phyloP scores from a whole-genome alignment of 2,888 invertebrate species.

The Cepaea hortensis region DNA sequence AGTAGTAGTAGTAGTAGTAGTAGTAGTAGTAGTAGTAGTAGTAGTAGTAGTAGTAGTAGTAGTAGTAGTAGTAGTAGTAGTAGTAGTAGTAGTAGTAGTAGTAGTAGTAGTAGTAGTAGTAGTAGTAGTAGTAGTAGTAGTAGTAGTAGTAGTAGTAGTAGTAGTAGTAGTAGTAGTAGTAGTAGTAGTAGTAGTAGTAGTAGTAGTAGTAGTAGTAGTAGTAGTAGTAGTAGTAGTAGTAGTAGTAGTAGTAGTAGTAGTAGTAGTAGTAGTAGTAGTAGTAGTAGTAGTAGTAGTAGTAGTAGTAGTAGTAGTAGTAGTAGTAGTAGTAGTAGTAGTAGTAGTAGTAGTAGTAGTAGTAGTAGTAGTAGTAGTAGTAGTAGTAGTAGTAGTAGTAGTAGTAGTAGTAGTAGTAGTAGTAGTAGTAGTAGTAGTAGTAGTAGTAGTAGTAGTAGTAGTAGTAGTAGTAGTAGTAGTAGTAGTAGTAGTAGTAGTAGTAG shows the following conservation, averaged over 20 bases:
- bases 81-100: constrained; percentile 10
- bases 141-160: constrained; percentile 33
- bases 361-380: constrained; percentile 31
- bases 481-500: constrained; percentile 35
- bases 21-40: too few species aligned
- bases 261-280: too few species aligned
- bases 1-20: too few species aligned
- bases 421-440: constrained; percentile 37
- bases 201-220: constrained; percentile 35
- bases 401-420: constrained; percentile 33
- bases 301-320: too few species aligned
- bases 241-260: not conserved
- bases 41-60: too few species aligned
- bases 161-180: constrained; percentile 37
- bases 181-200: constrained; percentile 37
- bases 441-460: constrained; percentile 37
- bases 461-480: constrained; percentile 37
- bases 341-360: constrained; percentile 4
- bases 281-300: too few species aligned
- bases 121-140: constrained; percentile 37
- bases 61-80: too few species aligned
- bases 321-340: too few species aligned
- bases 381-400: constrained; percentile 37
- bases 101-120: constrained; percentile 31
- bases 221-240: not conserved